phyloP scores from a whole-genome alignment of 2,797 vertebrate species.

The Pantherophis vulpinus region DNA sequence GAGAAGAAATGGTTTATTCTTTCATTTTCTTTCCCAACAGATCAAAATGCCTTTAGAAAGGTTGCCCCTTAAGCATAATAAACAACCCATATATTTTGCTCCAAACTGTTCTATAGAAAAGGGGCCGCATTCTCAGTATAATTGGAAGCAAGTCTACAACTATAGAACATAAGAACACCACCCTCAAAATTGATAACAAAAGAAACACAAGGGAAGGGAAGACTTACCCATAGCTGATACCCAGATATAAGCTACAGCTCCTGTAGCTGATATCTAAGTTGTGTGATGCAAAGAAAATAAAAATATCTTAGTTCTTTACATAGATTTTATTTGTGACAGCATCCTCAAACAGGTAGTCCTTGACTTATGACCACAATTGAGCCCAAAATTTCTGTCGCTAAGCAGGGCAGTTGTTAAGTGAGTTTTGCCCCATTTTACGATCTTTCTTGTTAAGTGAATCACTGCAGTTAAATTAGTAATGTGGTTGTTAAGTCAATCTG shows the following conservation, averaged over 20 bases:
- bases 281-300: not conserved
- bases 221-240: not conserved
- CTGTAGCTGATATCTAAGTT: not conserved
- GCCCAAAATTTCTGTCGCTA: not conserved
- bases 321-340: not conserved
- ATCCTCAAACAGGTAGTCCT: not conserved
- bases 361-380: not conserved
- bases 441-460: not conserved
- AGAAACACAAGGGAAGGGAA: not conserved
- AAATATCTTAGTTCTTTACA: not conserved
- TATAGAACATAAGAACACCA: not conserved
- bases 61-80: not conserved
- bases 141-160: not conserved
- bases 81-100: not conserved
- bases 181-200: not conserved
- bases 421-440: not conserved
- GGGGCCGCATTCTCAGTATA: not conserved
- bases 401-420: not conserved
- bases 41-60: not conserved
- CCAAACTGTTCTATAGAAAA: not conserved
- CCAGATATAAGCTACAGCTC: not conserved
- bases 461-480: not conserved
- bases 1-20: not conserved
- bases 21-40: not conserved
- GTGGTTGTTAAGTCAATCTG: not conserved